Percentiles rank a stretch among this genome's conserved stretches.
Conservation (phyloP, 2,113 vertebrate genomes). For the Felis chaus region DNA sequence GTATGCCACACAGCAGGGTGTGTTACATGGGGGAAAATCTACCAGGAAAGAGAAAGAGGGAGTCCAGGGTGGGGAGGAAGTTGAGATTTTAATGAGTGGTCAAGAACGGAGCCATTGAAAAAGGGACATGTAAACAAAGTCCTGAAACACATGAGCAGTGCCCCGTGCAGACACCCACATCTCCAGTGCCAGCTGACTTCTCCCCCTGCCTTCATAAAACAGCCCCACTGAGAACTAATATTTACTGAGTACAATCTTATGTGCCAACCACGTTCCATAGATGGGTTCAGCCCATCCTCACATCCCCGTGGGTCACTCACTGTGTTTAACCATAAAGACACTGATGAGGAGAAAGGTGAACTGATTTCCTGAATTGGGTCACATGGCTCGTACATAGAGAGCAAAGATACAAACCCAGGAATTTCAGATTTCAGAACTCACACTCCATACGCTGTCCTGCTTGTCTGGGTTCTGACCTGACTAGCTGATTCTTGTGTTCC, state of each 20-base stretch:
- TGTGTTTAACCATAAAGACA: neutral
- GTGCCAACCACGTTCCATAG: neutral
- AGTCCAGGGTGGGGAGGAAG: neutral
- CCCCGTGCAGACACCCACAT: accelerated
- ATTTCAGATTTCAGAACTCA: neutral
- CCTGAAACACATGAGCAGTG: accelerated
- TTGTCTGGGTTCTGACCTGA: neutral
- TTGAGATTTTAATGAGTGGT: neutral
- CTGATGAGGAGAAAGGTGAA: neutral
- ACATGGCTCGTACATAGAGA: neutral
- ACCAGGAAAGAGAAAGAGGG: neutral
- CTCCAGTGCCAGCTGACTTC: neutral
- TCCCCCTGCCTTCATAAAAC: neutral
- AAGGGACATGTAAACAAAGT: neutral
- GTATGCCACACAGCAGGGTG: too few species aligned
- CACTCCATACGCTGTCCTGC: neutral
- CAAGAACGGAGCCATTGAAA: neutral
- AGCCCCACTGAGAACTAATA: neutral
- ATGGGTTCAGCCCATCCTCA: neutral
- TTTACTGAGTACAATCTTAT: neutral
- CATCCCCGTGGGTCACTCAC: neutral
- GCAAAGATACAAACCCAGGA: neutral
- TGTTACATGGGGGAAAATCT: neutral
- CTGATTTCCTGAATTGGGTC: neutral
- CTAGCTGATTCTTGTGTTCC: neutral